Percentiles rank a stretch among this genome's conserved stretches.
phyloP scores from a whole-genome alignment of 2,113 vertebrate genomes.

The Orcinus orca region DNA sequence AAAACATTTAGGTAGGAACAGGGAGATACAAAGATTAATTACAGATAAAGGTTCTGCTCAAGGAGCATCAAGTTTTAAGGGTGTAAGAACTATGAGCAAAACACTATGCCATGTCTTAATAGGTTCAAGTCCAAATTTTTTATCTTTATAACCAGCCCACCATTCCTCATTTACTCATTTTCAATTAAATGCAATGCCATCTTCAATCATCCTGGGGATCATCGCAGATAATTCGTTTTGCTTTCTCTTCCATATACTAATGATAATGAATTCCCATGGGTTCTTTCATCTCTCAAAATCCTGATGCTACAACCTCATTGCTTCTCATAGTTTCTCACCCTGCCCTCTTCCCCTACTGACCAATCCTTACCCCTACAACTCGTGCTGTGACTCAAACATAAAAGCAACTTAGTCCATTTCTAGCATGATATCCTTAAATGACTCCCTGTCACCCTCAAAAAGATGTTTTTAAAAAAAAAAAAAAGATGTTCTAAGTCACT shows the following conservation, averaged over 20 bases:
- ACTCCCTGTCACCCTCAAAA: not conserved
- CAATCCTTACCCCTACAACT: not conserved
- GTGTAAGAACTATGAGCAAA: not conserved
- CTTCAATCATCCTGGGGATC: not conserved
- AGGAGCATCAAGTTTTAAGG: not conserved
- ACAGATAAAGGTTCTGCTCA: not conserved
- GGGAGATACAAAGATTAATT: not conserved
- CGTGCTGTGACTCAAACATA: not conserved
- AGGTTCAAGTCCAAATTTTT: not conserved
- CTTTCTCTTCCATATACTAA: not conserved
- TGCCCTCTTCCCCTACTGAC: not conserved
- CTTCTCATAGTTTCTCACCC: not conserved
- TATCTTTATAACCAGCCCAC: not conserved
- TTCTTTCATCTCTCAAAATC: not conserved
- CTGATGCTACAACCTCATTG: not conserved
- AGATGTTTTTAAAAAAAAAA: not conserved
- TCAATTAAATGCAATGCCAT: not conserved
- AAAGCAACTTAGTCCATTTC: not conserved
- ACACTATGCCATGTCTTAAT: not conserved
- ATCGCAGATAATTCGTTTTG: not conserved
- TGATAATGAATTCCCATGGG: not conserved
- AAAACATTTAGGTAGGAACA: conserved; percentile 28
- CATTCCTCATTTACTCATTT: not conserved
- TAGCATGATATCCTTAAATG: not conserved
- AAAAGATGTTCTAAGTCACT: not conserved